Percentiles rank a stretch among this genome's conserved stretches.
phyloP scores from a whole-genome alignment of 2,113 vertebrate genomes.

The Crotalus helleri region DNA sequence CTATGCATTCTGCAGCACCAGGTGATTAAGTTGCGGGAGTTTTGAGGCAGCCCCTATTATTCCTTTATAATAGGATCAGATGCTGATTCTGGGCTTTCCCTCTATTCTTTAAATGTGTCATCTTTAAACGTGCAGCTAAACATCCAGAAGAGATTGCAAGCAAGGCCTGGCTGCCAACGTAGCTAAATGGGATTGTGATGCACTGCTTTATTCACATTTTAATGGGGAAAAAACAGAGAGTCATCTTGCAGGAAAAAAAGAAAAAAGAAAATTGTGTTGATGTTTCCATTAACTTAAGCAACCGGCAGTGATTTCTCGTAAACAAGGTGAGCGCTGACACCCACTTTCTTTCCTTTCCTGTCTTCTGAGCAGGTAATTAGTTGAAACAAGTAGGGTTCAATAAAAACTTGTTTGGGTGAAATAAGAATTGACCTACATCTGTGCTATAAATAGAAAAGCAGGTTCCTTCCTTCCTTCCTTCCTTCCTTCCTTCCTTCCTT shows the following conservation, averaged over 20 bases:
- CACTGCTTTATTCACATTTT: slow-evolving; percentile 28
- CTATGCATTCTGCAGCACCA: too few relatives aligned
- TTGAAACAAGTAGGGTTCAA: background rate
- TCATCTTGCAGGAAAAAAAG: background rate
- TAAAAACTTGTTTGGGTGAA: background rate
- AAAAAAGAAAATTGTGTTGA: slow-evolving; percentile 23
- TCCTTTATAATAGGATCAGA: background rate
- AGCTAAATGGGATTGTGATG: background rate
- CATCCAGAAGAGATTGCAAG: slow-evolving; percentile 15
- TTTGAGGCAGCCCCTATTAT: too few relatives aligned
- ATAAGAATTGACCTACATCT: background rate
- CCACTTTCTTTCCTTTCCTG: background rate
- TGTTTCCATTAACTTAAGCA: slow-evolving; percentile 35
- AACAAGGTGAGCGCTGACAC: background rate
- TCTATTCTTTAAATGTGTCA: background rate
- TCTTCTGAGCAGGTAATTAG: slow-evolving; percentile 20
- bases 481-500: background rate
- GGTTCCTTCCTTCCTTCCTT: background rate
- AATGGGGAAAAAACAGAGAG: slow-evolving; percentile 23
- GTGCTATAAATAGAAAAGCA: slow-evolving; percentile 3
- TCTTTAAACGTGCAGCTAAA: slow-evolving; percentile 15
- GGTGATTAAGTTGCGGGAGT: background rate
- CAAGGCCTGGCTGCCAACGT: background rate
- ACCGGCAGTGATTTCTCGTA: slow-evolving; percentile 12
- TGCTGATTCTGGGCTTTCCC: background rate